phyloP scores from a whole-genome alignment of 2,888 invertebrate genomes.

The Conchocele bisecta region DNA sequence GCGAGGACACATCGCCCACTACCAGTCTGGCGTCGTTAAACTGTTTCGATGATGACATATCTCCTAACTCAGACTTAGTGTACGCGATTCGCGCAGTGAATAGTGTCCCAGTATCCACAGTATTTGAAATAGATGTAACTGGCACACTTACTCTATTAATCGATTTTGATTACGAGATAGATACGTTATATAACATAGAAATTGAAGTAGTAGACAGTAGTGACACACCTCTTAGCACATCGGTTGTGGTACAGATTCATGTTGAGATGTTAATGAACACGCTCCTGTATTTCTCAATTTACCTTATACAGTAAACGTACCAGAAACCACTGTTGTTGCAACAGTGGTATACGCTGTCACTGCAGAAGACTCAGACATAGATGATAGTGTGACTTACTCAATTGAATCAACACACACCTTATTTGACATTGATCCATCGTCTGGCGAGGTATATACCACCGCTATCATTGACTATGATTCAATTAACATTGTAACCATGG shows the following conservation, averaged over 20 bases:
- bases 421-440: conserved; percentile 60
- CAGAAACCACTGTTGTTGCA: conserved; percentile 57
- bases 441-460: conserved; percentile 53
- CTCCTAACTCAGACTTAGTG: too few relatives aligned
- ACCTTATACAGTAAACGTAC: conserved; percentile 52
- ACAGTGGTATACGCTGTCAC: conserved; percentile 54
- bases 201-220: conserved; percentile 66
- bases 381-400: conserved; percentile 58
- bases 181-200: conserved; percentile 48
- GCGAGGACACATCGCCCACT: conserved; percentile 87
- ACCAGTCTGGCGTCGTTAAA: conserved; percentile 92
- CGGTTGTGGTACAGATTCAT: conserved; percentile 60
- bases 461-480: conserved; percentile 58
- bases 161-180: conserved; percentile 69
- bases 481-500: conserved; percentile 26
- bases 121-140: conserved; percentile 50
- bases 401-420: conserved; percentile 41
- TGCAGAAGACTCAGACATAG: conserved; percentile 64
- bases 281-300: conserved; percentile 63
- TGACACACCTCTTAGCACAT: conserved; percentile 48
- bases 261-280: conserved; percentile 74
- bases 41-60: conserved; percentile 82
- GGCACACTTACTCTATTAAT: conserved; percentile 59
- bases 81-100: too few relatives aligned
- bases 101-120: conserved; percentile 33